Percentiles rank a stretch among this genome's conserved stretches.
These are phyloP conservation scores for Enoplosus armatus DNA, from an alignment of 2,797 vertebrate genomes.

Conservation along the genomic window DNA sequence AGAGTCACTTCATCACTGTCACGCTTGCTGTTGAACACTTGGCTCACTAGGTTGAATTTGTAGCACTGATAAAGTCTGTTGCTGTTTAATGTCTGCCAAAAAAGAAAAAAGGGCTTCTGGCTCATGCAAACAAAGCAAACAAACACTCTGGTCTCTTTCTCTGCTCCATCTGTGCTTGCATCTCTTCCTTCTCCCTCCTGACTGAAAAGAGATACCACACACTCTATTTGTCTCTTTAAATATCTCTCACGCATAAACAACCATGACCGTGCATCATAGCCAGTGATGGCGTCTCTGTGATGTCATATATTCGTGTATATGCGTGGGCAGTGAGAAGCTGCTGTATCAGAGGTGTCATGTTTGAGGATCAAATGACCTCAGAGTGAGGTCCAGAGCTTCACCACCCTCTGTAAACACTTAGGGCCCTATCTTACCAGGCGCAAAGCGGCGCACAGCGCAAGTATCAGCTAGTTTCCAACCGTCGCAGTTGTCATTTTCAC, in stretches of 20 bases:
- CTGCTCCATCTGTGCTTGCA: conserved; percentile 55
- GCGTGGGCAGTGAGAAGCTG: conserved; percentile 21
- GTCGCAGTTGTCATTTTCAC: too few species aligned
- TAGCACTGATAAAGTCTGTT: conserved; percentile 18
- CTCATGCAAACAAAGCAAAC: conserved; percentile 25
- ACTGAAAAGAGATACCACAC: conserved; percentile 19
- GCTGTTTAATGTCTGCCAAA: conserved; percentile 29
- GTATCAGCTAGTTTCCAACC: too few species aligned
- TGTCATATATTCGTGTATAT: background rate
- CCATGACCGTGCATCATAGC: background rate
- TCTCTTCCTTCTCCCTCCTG: conserved; percentile 21
- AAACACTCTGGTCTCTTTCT: conserved; percentile 28
- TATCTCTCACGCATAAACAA: conserved; percentile 26
- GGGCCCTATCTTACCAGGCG: too few species aligned
- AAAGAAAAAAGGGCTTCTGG: conserved; percentile 17
- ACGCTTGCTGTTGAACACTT: background rate
- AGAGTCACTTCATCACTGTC: background rate
- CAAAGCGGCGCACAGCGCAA: too few species aligned
- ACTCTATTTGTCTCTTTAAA: conserved; percentile 25
- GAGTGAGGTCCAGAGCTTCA: background rate
- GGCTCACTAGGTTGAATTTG: background rate
- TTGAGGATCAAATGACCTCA: conserved; percentile 7
- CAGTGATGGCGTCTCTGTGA: conserved; percentile 9
- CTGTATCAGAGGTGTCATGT: background rate
- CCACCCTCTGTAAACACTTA: background rate